Conservation (phyloP, 2,888 invertebrate genomes). For the Glaucopsyche alexis region DNA sequence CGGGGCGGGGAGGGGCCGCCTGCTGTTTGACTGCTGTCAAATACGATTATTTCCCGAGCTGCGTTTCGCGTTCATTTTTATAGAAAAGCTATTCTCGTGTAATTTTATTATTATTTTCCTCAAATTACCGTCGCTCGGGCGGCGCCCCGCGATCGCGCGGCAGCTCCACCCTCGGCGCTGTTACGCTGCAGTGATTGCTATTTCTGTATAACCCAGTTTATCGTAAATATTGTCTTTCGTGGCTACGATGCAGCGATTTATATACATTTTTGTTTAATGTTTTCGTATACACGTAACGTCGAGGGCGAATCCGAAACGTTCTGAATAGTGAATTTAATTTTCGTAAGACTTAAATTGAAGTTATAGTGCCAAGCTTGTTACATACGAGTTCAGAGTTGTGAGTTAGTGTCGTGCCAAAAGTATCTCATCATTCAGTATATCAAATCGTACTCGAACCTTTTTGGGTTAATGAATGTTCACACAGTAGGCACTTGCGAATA, state of each 20-base stretch:
- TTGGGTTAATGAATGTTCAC: neutral
- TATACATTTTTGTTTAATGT: constrained; percentile 44
- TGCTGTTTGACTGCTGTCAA: constrained; percentile 55
- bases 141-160: constrained; percentile 45
- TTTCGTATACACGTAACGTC: constrained; percentile 46
- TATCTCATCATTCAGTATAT: neutral
- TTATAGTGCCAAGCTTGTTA: neutral
- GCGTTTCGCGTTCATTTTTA: constrained; percentile 58
- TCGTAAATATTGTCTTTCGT: constrained; percentile 73
- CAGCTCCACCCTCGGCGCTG: constrained; percentile 27
- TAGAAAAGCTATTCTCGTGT: constrained; percentile 60
- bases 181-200: constrained; percentile 47
- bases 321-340: constrained; percentile 51
- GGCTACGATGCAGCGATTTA: constrained; percentile 52
- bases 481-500: neutral
- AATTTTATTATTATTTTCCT: constrained; percentile 50
- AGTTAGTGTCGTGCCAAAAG: constrained; percentile 9
- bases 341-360: constrained; percentile 30
- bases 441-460: neutral
- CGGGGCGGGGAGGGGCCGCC: constrained; percentile 54
- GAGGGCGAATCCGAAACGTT: constrained; percentile 46
- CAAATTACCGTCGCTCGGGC: constrained; percentile 46
- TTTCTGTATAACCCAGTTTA: constrained; percentile 73
- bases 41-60: constrained; percentile 58
- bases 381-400: neutral